These are phyloP conservation scores for Halichondria panicea DNA, from an alignment of 37 sponge, comb jelly and placozoan species.

Conservation along the genomic window DNA sequence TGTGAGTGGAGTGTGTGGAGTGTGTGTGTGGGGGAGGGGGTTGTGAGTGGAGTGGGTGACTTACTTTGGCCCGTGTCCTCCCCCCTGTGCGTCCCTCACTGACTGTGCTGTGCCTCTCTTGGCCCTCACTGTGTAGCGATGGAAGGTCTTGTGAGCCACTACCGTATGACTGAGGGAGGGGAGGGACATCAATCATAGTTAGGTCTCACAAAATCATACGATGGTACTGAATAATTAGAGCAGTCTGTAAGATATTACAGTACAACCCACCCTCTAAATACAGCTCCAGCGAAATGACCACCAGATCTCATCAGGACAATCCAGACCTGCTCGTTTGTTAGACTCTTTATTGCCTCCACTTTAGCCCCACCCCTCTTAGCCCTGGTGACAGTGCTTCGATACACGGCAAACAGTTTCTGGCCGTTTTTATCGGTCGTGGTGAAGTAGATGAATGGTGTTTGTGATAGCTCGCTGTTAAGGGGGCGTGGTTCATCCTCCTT, in stretches of 20 bases:
- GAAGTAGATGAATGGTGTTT: slow-evolving; percentile 34
- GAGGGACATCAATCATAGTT: neutral
- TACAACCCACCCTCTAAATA: slow-evolving; percentile 74
- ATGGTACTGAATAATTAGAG: neutral
- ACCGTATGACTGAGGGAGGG: slow-evolving; percentile 26
- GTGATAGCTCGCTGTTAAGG: neutral
- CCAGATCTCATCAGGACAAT: slow-evolving; percentile 79
- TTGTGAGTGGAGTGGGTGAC: neutral
- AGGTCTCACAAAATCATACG: neutral
- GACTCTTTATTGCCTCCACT: neutral
- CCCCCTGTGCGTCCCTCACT: slow-evolving; percentile 68
- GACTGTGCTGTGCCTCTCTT: slow-evolving; percentile 94
- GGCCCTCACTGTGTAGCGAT: slow-evolving; percentile 95
- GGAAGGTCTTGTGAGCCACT: slow-evolving; percentile 94
- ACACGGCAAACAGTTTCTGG: slow-evolving; percentile 31
- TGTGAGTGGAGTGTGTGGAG: neutral
- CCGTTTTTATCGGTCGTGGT: slow-evolving; percentile 2
- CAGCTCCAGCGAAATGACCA: slow-evolving; percentile 96
- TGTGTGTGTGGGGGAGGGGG: neutral
- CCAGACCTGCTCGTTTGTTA: slow-evolving; percentile 28
- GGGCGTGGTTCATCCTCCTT: slow-evolving; percentile 11
- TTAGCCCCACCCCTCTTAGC: neutral
- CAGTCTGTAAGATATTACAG: neutral
- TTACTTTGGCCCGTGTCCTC: slow-evolving; percentile 82
- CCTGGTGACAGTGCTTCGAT: slow-evolving; percentile 22